Evolutionary conservation across 2,113 vertebrate genomes (phyloP).

Genomic region (Ancistrus triradiatus): DNA sequence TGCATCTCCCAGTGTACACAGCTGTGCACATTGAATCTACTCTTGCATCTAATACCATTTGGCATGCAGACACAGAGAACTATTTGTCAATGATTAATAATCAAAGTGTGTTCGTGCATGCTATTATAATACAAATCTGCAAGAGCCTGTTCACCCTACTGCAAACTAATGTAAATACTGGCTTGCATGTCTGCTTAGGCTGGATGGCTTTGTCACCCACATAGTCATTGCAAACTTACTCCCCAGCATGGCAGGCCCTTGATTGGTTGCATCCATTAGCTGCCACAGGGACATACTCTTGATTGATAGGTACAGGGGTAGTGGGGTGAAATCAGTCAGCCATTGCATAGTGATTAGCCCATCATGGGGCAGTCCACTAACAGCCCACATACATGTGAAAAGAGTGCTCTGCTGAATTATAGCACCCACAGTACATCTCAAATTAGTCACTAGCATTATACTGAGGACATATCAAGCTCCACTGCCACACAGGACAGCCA

Average conservation of each 20-base stretch:
- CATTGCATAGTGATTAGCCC: slow-evolving; percentile 26
- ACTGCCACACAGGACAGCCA: too few species aligned
- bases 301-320: slow-evolving; percentile 36
- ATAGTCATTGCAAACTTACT: slow-evolving; percentile 24
- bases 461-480: too few species aligned
- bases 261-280: slow-evolving; percentile 32
- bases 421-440: too few species aligned
- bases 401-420: too few species aligned
- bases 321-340: slow-evolving; percentile 21
- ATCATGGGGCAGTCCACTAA: slow-evolving; percentile 8
- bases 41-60: too few species aligned
- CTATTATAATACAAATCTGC: neutral
- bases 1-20: too few species aligned
- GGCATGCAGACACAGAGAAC: too few species aligned
- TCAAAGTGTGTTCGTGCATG: too few species aligned
- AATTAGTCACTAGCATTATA: too few species aligned
- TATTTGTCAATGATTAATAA: too few species aligned
- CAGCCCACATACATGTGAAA: neutral
- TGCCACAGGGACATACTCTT: slow-evolving; percentile 18
- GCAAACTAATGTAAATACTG: slow-evolving; percentile 20
- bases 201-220: slow-evolving; percentile 20
- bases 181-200: slow-evolving; percentile 28
- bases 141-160: neutral
- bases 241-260: slow-evolving; percentile 2
- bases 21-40: too few species aligned